Conservation (phyloP, 2,113 vertebrate genomes). For the Brachyhypopomus gauderio region DNA sequence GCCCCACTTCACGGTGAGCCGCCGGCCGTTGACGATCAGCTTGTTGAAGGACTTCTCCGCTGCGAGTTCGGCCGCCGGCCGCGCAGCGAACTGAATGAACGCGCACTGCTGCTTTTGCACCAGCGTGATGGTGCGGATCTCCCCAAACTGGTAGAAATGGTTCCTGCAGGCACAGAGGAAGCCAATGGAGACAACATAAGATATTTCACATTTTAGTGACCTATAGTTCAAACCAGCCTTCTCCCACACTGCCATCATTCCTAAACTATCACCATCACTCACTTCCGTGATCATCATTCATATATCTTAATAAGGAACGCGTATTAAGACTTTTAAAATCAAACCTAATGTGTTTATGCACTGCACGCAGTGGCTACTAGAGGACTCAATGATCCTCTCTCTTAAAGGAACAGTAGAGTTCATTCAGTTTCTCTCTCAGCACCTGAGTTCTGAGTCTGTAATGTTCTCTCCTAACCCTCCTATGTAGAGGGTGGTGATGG, state of each 20-base stretch:
- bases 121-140: slow-evolving; percentile 91
- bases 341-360: too few relatives aligned
- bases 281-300: too few relatives aligned
- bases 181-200: background rate
- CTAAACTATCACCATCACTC: too few relatives aligned
- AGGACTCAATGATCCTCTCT: too few relatives aligned
- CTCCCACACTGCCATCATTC: too few relatives aligned
- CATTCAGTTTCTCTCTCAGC: background rate
- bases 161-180: slow-evolving; percentile 71
- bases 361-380: too few relatives aligned
- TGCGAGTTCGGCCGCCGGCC: slow-evolving; percentile 88
- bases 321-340: too few relatives aligned
- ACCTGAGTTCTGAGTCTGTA: slow-evolving; percentile 93
- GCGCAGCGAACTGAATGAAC: slow-evolving; percentile 94
- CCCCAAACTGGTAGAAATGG: slow-evolving; percentile 96
- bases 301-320: too few relatives aligned
- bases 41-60: slow-evolving; percentile 98
- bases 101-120: slow-evolving; percentile 95
- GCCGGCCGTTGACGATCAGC: slow-evolving; percentile 90
- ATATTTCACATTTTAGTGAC: too few relatives aligned
- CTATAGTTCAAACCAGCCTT: too few relatives aligned
- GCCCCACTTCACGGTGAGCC: slow-evolving; percentile 97
- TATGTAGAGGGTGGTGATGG: slow-evolving; percentile 91
- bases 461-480: slow-evolving; percentile 93
- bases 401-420: too few relatives aligned